These are phyloP conservation scores for Spizaetus ornatus DNA, from an alignment of 2,113 vertebrate genomes.

Conservation along the genomic window DNA sequence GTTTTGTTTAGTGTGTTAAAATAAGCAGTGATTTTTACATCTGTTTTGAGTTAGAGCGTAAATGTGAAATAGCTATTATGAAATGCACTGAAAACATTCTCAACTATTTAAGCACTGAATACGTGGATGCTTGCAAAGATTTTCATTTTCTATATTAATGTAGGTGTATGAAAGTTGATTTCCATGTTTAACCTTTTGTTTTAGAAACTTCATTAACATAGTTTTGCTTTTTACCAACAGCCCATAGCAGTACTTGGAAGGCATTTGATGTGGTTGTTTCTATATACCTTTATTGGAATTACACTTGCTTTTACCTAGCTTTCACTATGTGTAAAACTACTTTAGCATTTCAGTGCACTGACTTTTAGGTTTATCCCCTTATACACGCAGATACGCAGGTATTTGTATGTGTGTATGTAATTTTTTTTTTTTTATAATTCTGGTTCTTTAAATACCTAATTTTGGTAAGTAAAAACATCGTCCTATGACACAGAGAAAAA, in stretches of 20 bases:
- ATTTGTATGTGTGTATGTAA: not conserved
- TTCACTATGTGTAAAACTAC: not conserved
- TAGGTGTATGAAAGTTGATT: not conserved
- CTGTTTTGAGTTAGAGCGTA: not conserved
- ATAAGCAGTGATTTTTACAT: not conserved
- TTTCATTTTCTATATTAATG: not conserved
- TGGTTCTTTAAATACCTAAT: not conserved
- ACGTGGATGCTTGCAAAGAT: not conserved
- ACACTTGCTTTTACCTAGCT: not conserved
- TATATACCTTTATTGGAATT: not conserved
- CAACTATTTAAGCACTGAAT: not conserved
- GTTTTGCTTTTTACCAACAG: conserved; percentile 27
- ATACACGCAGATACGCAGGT: not conserved
- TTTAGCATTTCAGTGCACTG: not conserved
- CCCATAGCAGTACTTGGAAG: not conserved
- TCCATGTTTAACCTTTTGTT: not conserved
- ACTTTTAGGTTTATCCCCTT: not conserved
- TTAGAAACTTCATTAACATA: not conserved
- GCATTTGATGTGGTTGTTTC: conserved; percentile 41
- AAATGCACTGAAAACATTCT: not conserved
- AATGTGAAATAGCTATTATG: not conserved
- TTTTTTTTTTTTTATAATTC: not conserved
- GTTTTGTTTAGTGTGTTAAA: not conserved
- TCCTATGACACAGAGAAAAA: not conserved
- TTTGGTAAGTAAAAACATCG: not conserved